These are phyloP conservation scores for Tricholaema leucomelas DNA, from an alignment of 2,113 vertebrate species.

Conservation along the genomic window DNA sequence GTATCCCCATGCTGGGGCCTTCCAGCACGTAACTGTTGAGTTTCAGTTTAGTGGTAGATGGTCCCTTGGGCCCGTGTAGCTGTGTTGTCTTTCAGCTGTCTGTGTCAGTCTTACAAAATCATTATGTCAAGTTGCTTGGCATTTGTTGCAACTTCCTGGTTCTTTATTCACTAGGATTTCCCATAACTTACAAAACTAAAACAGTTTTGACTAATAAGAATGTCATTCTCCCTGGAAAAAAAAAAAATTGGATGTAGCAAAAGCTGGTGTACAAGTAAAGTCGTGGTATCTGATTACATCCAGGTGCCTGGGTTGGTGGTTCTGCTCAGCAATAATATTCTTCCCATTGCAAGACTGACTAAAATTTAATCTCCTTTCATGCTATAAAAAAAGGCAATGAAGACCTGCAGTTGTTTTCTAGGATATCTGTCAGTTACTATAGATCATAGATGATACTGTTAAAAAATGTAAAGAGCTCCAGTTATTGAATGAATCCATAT, in stretches of 20 bases:
- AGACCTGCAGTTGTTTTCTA: constrained; percentile 27
- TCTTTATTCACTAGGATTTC: background rate
- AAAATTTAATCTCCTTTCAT: constrained; percentile 53
- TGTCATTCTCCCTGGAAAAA: constrained; percentile 18
- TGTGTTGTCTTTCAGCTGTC: background rate
- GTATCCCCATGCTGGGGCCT: background rate
- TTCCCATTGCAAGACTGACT: constrained; percentile 41
- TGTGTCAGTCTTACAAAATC: background rate
- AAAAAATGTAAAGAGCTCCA: constrained; percentile 19
- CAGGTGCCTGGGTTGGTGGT: constrained; percentile 60
- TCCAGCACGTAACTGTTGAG: background rate
- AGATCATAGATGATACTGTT: constrained; percentile 30
- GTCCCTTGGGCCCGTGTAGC: constrained; percentile 18
- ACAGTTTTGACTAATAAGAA: background rate
- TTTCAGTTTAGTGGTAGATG: background rate
- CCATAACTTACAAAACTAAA: background rate
- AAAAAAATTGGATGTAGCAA: constrained; percentile 23
- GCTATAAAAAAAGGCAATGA: constrained; percentile 53
- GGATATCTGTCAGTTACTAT: constrained; percentile 2
- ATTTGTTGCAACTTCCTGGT: background rate
- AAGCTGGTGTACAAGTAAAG: background rate
- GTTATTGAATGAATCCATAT: background rate
- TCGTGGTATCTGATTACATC: background rate
- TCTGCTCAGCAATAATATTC: constrained; percentile 79
- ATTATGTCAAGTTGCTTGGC: background rate